Evolutionary conservation across 2,797 vertebrate species (phyloP).

Genomic region (Betta splendens): DNA sequence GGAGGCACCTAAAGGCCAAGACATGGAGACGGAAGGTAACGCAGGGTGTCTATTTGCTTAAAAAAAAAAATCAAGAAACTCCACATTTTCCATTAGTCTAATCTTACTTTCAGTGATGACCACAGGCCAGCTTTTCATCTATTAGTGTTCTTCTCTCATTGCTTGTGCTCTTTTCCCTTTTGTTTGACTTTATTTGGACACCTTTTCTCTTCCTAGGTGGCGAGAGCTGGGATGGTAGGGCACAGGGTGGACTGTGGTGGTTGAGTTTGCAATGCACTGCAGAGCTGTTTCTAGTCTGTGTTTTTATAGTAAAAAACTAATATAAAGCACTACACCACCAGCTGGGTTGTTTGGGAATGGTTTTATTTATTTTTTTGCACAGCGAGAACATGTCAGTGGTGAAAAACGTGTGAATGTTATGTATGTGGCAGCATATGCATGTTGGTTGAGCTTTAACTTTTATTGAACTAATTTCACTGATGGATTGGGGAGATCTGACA

Average conservation of each 20-base stretch:
- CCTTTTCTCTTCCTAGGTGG: conserved; percentile 70
- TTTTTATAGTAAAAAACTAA: conserved; percentile 56
- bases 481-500: no score
- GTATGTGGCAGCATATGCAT: conserved; percentile 49
- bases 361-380: conserved; percentile 49
- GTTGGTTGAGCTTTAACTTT: neutral
- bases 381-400: conserved; percentile 5
- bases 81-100: neutral
- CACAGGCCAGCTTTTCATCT: neutral
- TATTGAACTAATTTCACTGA: no score
- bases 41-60: neutral
- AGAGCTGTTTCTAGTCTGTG: conserved; percentile 63
- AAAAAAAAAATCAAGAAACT: neutral
- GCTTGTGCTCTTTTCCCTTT: conserved; percentile 6
- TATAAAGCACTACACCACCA: conserved; percentile 10
- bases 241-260: conserved; percentile 42
- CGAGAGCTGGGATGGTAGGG: conserved; percentile 86
- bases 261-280: conserved; percentile 59
- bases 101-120: neutral
- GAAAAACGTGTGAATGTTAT: neutral
- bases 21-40: conserved; percentile 98
- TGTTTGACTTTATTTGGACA: conserved; percentile 41
- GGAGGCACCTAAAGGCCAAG: conserved; percentile 95
- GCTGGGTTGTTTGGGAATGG: conserved; percentile 40
- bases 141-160: neutral